Evolutionary conservation across 2,888 invertebrate species (phyloP), one percentile per base, ranked within the genome.

Genomic region (Electrophaes corylata): DNA sequence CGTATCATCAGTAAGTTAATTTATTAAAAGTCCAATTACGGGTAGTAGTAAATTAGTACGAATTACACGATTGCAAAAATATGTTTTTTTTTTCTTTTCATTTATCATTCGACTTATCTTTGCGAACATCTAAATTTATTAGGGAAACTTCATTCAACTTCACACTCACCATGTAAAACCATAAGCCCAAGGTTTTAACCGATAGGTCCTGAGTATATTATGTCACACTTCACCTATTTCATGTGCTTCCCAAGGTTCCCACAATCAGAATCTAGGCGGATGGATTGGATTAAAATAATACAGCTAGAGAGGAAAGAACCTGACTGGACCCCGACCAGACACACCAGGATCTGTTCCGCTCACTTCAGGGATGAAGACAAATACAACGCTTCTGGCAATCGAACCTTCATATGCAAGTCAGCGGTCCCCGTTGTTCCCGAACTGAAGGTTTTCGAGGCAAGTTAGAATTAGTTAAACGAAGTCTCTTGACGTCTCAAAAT

Each of bases 321-420:
- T 4, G 55, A 57, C 16, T 67, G 67, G 67, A 23, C 16, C 4
- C 64, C 65, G 1, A 64, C 62, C 12, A 67, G 47, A 23, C 62
- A 60, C 18, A 65, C 64, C n/a, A 64, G 62, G 43, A 67, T 67
- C 14, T 67, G 67, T 51, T 64, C 64, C 14, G 57, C 55, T 29
- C 67, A 67, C 52, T 67, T 65, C 29, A 62, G 51, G 20, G 53
- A 52, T 11, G 60, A 64, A 31, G 67, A 67, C 53, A 65, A 67
- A 39, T 67, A 67, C 20, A 37, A 49, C 12, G 62, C 65, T 0
- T 29, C 53, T 3, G 55, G 60, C 5, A 45, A 62, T 8, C 50
- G 61, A 11, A 55, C 62, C 0, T 60, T 57, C 23, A 56, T 67
- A 37, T 29, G 33, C 31, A 65, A 60, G 23, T 59, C 55, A 14